Evolutionary conservation across 1,140 invertebrate genomes (phyloP), one percentile per base, ranked within the genome.

Genomic region (Trypoxylus dichotomus): DNA sequence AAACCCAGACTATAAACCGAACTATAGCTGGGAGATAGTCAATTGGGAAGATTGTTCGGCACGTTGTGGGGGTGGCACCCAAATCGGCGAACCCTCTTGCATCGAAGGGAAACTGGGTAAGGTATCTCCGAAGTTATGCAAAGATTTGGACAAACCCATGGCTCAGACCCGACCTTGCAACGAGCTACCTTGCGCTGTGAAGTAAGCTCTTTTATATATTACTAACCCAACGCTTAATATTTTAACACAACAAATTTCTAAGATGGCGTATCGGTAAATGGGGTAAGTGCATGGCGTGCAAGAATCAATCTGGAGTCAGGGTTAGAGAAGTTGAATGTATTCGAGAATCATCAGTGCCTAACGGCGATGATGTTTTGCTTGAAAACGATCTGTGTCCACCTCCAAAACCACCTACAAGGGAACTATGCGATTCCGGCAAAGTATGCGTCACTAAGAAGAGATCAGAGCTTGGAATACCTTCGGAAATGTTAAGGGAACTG

Each of bases 181-280:
- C 72, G 79, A 86, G 27, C 8, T 85, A 2, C 83, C 86, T 1
- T 90, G 89, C 78, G 3, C 27, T n/a, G 24, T 41, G 8, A 71
- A 77, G 68, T 71, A 77, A 37, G 60, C 3, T 60, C 8, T 15
- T 24, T 37, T 10, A 74, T 54, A 75, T 47, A 75, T 25, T 3
- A 75, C 0, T 75, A 54, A 8, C 54, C 6, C n/a, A 5, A 8
- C 32, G 2, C 29, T 32, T 32, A 2, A 1, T 37, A 37, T 8
- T 37, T 8, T 37, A 7, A 37, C 5, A 5, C 10, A 5, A 5
- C 32, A 37, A 37, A 37, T 74, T 74, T 43, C 80, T 41, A 63
- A 88, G 89, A 80, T 90, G 89, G 89, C 83, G 87, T 74, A 85
- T 88, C 10, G 88, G 88, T 41, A 85, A 86, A 76, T 90, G 89